These are phyloP conservation scores for Tetramorium alpestre DNA, from an alignment of 1,140 invertebrate species.

Conservation along the genomic window DNA sequence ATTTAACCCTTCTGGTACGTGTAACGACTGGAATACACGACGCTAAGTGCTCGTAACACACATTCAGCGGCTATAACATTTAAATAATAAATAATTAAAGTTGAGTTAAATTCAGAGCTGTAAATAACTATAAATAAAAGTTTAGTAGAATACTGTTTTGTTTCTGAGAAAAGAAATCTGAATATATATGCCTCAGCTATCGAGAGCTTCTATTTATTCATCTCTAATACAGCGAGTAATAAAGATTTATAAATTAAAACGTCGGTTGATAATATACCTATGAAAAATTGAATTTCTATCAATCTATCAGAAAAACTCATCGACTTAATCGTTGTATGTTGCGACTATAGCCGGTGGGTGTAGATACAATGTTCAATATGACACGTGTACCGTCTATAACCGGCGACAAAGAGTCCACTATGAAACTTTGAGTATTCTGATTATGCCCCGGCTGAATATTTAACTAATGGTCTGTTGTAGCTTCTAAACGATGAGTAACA, in stretches of 20 bases:
- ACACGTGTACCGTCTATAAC: conserved; percentile 9
- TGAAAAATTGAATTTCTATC: not conserved
- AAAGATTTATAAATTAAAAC: not conserved
- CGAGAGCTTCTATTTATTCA: not conserved
- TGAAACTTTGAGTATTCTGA: not conserved
- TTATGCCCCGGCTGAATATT: not conserved
- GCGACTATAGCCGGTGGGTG: not conserved
- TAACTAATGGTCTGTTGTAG: conserved; percentile 31
- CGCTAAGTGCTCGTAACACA: conserved; percentile 24
- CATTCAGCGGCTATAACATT: not conserved
- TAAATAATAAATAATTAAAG: not conserved
- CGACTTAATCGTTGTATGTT: not conserved
- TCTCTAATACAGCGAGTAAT: not conserved
- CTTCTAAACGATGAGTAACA: not conserved
- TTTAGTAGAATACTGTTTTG: not conserved
- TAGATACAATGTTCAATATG: not conserved
- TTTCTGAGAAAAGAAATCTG: not conserved
- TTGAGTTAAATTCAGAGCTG: not conserved
- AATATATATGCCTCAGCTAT: not conserved
- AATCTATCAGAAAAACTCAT: not conserved
- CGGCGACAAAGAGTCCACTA: not conserved
- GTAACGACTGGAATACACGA: conserved; percentile 15
- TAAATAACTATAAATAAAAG: too few relatives aligned
- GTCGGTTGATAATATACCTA: not conserved
- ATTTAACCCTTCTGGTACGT: conserved; percentile 37